These are phyloP conservation scores for Unio delphinus DNA, from an alignment of 2,888 invertebrate species.

Conservation along the genomic window DNA sequence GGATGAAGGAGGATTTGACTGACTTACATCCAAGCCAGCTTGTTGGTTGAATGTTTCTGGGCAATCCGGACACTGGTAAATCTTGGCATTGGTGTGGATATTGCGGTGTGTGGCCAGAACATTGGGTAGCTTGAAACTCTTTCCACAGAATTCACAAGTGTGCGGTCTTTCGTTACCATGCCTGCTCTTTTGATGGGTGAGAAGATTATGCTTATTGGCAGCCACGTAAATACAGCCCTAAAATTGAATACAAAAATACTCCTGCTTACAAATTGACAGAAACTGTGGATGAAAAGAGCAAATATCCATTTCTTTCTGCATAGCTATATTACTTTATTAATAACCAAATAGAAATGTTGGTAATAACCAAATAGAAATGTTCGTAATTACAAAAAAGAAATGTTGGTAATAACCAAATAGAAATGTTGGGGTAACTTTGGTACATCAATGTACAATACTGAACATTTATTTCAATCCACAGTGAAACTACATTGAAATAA, in stretches of 20 bases:
- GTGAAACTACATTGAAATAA: too few species aligned
- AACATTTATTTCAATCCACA: too few species aligned
- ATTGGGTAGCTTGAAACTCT: constrained; percentile 29
- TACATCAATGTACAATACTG: too few species aligned
- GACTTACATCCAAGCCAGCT: constrained; percentile 29
- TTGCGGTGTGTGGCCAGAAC: constrained; percentile 31
- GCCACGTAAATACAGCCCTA: constrained; percentile 34
- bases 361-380: too few species aligned
- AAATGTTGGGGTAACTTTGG: too few species aligned
- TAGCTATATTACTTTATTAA: too few species aligned
- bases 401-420: too few species aligned
- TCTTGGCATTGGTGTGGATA: constrained; percentile 27
- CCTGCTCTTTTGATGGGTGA: constrained; percentile 30
- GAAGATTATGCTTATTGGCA: constrained; percentile 21
- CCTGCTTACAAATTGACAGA: too few species aligned
- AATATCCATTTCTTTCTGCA: too few species aligned
- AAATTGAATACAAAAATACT: constrained; percentile 2
- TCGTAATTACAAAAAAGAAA: too few species aligned
- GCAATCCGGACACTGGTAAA: constrained; percentile 27
- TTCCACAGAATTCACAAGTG: constrained; percentile 40
- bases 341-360: too few species aligned
- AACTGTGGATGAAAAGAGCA: too few species aligned
- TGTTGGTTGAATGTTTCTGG: constrained; percentile 34
- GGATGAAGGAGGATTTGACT: neutral
- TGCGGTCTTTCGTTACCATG: constrained; percentile 29